These are phyloP conservation scores for Quadriops clusia DNA, from an alignment of 2,888 invertebrate genomes.

Conservation along the genomic window DNA sequence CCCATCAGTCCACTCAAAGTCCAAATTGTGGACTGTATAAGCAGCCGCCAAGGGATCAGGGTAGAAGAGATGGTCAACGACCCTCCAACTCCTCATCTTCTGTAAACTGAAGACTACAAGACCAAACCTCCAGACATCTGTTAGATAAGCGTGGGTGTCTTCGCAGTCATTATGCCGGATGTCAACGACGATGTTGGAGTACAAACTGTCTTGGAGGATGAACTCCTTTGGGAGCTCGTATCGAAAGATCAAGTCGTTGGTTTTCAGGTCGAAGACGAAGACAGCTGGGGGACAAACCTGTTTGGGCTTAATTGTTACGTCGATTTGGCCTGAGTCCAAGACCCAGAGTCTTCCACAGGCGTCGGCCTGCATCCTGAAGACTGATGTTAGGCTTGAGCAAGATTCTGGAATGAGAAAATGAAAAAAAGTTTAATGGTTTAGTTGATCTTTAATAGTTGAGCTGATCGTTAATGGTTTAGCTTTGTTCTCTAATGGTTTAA, in stretches of 20 bases:
- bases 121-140: constrained; percentile 60
- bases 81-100: constrained; percentile 48
- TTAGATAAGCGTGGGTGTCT: constrained; percentile 52
- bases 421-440: not conserved
- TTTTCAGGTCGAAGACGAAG: constrained; percentile 57
- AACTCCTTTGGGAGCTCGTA: constrained; percentile 54
- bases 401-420: constrained; percentile 32
- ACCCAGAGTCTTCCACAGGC: constrained; percentile 70
- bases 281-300: constrained; percentile 65
- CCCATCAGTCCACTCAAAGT: constrained; percentile 66
- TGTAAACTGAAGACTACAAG: constrained; percentile 42
- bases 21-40: constrained; percentile 57
- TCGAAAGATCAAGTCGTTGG: constrained; percentile 48
- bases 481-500: no score
- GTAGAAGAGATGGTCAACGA: constrained; percentile 57
- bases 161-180: constrained; percentile 46
- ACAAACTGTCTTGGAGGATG: constrained; percentile 54
- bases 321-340: constrained; percentile 62
- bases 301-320: constrained; percentile 52
- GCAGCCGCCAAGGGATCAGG: constrained; percentile 64
- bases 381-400: constrained; percentile 62
- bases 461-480: no score
- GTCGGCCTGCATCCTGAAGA: constrained; percentile 63
- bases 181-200: constrained; percentile 55
- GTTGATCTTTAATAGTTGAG: no score